Evolutionary conservation across 2,797 vertebrate genomes (phyloP), one percentile per base, ranked within the genome.

Genomic region (Oryzias dopingdopingensis): DNA sequence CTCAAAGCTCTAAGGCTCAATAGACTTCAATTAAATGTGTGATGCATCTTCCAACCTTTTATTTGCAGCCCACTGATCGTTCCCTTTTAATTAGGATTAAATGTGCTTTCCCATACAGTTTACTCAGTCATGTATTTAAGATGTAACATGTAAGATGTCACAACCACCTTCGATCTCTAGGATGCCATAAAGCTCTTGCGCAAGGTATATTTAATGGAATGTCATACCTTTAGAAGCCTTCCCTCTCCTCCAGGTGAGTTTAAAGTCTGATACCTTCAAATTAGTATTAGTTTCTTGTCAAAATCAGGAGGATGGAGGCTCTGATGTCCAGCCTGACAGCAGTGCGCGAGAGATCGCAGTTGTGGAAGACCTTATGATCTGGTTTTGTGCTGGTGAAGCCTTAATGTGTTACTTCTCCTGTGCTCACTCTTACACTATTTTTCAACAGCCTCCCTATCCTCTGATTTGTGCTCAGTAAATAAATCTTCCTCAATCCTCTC

Each of bases 301-400:
- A 46, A 22, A 12, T 4, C 18, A 14, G 12, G 18, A 20, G 16
- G 16, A n/a, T 43, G 43, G 15, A 7, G n/a, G 1, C 2, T 20
- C 44, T 17, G 44, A 45, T 4, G 15, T 12, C 6, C 44, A 18
- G 45, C 18, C 2, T 93, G 66, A 95, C 94, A 0, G 83, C 93
- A 0, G 69, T 94, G 24, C 14, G 8, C 17, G 0, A 6, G 5
- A 46, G 59, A 84, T 1, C 89, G 7, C 92, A 95, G 52, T 78
- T 93, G 92, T 94, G 94, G 83, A 88, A 42, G 40, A 3, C 22
- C 22, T 26, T 47, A 6, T 42, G 20, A 7, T 63, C 18, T 50
- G 41, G 57, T 49, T 50, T 54, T 42, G 29, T 47, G 41, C 47
- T 47, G 2, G 26, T 58, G 47, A 32, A 22, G n/a, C 49, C n/a